Conservation (phyloP, 2,888 invertebrate species). For the Drosophila macrospina region DNA sequence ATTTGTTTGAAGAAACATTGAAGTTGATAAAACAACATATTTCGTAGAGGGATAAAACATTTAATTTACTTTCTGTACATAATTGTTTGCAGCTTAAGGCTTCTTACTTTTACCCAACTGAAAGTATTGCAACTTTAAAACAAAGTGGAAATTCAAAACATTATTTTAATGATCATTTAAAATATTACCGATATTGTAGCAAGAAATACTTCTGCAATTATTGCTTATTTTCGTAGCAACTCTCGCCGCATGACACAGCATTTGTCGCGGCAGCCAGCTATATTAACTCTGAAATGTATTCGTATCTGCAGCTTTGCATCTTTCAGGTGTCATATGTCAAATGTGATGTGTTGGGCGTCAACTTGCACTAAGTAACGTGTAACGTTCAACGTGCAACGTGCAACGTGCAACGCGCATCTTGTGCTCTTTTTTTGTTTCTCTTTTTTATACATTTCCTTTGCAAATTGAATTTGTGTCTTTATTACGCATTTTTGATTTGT, state of each 20-base stretch:
- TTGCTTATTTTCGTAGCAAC: not conserved
- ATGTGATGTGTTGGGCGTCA: slow-evolving; percentile 44
- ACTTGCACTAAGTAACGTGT: slow-evolving; percentile 20
- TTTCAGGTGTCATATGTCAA: slow-evolving; percentile 75
- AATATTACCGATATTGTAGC: no score
- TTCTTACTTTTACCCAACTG: no score
- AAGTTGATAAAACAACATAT: no score
- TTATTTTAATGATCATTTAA: no score
- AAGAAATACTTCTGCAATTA: not conserved
- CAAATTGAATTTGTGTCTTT: slow-evolving; percentile 62
- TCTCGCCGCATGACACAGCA: slow-evolving; percentile 22
- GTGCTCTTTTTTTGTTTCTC: slow-evolving; percentile 3
- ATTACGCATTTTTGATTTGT: slow-evolving; percentile 80
- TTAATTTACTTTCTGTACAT: no score
- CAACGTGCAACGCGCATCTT: slow-evolving; percentile 14
- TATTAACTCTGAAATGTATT: slow-evolving; percentile 51
- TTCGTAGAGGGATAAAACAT: no score
- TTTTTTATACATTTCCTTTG: not conserved
- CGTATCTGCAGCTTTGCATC: slow-evolving; percentile 54
- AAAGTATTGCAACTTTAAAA: no score
- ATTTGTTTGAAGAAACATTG: no score
- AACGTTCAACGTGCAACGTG: no score
- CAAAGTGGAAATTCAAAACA: no score
- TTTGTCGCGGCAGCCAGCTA: slow-evolving; percentile 47
- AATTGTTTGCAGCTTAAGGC: no score